A percentile compares a stretch with the other conserved stretches of the same genome.
Evolutionary conservation across 2,888 invertebrate genomes (phyloP).

Genomic region (Drosophila neotestacea): DNA sequence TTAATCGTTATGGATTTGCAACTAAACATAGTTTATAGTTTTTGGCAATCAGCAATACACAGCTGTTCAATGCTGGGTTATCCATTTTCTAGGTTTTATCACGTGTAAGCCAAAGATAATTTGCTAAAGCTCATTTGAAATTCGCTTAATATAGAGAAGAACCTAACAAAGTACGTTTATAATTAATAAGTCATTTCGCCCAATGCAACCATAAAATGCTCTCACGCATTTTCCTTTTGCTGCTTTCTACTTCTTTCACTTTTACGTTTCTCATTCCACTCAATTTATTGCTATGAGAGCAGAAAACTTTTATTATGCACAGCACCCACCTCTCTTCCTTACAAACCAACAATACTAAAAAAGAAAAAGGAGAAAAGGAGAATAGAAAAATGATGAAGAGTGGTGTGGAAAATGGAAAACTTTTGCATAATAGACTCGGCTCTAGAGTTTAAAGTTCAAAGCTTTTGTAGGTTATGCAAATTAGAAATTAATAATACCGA

Average conservation of each 20-base stretch:
- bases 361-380: constrained; percentile 15
- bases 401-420: constrained; percentile 51
- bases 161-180: constrained; percentile 21
- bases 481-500: constrained; percentile 77
- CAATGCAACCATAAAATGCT: constrained; percentile 30
- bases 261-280: constrained; percentile 60
- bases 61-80: too few species aligned
- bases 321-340: constrained; percentile 2
- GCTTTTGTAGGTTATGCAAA: constrained; percentile 79
- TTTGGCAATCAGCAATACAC: too few species aligned
- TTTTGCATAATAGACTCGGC: constrained; percentile 68
- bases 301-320: constrained; percentile 46
- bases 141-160: constrained; percentile 12
- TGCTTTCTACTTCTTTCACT: constrained; percentile 1
- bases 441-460: constrained; percentile 75
- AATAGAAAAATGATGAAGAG: constrained; percentile 7
- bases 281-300: constrained; percentile 74
- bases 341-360: constrained; percentile 27
- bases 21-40: too few species aligned
- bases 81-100: too few species aligned
- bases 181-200: constrained; percentile 33
- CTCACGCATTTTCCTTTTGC: constrained; percentile 27
- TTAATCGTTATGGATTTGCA: not conserved
- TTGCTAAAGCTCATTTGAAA: constrained; percentile 11
- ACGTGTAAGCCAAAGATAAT: not conserved